Evolutionary conservation across 2,888 invertebrate species (phyloP), one percentile per base, ranked within the genome.

Genomic region (Monoplex corrugatus): DNA sequence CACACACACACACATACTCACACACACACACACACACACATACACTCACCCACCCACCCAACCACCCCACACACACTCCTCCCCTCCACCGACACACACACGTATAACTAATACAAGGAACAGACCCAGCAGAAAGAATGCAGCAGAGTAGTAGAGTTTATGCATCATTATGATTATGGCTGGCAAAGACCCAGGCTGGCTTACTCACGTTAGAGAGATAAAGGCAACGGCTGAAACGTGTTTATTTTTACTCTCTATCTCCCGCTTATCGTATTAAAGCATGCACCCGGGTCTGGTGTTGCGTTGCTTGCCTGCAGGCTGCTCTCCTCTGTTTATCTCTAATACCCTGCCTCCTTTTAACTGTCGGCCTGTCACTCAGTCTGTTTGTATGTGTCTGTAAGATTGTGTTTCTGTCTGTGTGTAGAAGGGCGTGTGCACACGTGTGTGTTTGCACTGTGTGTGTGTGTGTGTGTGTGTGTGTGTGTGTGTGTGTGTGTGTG

Each of bases 311-410:
- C n/a, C n/a, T n/a, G n/a, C n/a, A n/a, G n/a, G n/a, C n/a, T n/a
- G n/a, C n/a, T n/a, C 16, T 35, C 32, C 28, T 38, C 35, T 78
- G 19, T 78, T 23, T 38, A 6, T 5, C 38, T 35, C 78, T 6
- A 19, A 13, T 38, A 35, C 38, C 8, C 32, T 83, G 44, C 16
- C 35, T 32, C 19, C 6, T 8, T 83, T 6, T 83, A 44, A 44
- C 16, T 83, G 83, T 83, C 16, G 43, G 43, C 44, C 35, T 83
- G 83, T 83, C 35, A 44, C 16, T 83, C 35, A 44, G 83, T 83
- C 44, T 83, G 83, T 83, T 38, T 38, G 78, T 78, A 8, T 78
- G 72, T 72, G 72, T 3, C 28, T 28, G 5, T 72, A n/a, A n/a
- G n/a, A n/a, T n/a, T 68, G 68, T 68, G 28, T 68, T 3, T 68